Evolutionary conservation across 35 echinoderm and acorn worm species (phyloP), one percentile per base, ranked within the genome.

Genomic region (Ptychodera flava): DNA sequence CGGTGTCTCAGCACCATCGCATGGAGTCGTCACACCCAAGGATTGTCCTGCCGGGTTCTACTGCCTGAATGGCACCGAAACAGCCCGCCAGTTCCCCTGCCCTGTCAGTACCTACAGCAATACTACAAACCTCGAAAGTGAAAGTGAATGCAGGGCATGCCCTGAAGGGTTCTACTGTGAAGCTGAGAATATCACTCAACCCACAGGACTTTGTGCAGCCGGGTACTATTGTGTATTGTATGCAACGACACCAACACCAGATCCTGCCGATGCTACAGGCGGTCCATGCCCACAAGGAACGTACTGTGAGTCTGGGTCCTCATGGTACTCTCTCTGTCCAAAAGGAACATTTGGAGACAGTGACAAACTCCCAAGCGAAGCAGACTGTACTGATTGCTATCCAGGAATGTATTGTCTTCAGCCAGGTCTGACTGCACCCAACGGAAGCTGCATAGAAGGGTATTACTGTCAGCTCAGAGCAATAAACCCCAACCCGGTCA

Each of bases 41-140:
- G 95, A 92, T 82, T 98, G 95, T 31, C 95, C 95, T 16, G 92
- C 89, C 89, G 95, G 95, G 79, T 98, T 94, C 81, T 98, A 98
- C 89, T 98, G 95, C 90, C 88, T 87, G 0, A 94, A 98, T 85
- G 92, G 92, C 31, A 98, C 95, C 0, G 80, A 94, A 82, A 98
- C 95, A 28, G 85, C 92, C 6, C 84, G 93, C 6, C 90, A 98
- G 90, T 85, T 87, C 76, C 95, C 95, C 12, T 98, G 95, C 86
- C 95, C 95, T 0, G 90, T 94, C 27, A 92, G 95, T 12, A 98
- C 92, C 36, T 94, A 94, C 89, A 97, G 95, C 33, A 98, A 98
- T 81, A 94, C 93, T 33, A 97, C 95, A 1, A 84, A 85, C 10
- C 78, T 98, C 0, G 95, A 94, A 83, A 94, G 80, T 83, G 80